Conservation (phyloP, 2,888 invertebrate species). For the Hymenopus coronatus region DNA sequence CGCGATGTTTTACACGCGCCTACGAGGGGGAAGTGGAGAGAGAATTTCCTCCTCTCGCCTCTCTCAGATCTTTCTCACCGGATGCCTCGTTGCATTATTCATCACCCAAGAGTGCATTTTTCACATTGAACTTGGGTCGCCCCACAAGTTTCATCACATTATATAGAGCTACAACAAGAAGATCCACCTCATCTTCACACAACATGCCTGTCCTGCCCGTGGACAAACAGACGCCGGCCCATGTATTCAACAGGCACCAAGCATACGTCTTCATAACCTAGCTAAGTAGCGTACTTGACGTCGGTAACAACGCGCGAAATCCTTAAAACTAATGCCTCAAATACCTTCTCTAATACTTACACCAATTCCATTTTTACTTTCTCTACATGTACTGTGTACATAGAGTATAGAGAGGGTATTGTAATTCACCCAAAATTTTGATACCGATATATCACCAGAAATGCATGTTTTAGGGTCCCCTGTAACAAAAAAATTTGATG, state of each 20-base stretch:
- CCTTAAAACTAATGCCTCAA: no score
- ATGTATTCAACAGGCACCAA: background rate
- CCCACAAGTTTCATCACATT: background rate
- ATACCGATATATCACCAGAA: no score
- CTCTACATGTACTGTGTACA: no score
- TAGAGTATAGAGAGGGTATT: no score
- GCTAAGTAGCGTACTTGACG: no score
- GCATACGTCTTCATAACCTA: no score
- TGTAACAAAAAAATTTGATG: no score
- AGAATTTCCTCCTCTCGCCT: background rate
- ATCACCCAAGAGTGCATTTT: conserved; percentile 39
- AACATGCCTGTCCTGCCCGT: background rate
- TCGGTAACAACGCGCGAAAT: no score
- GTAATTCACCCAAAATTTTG: no score
- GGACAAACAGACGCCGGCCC: background rate
- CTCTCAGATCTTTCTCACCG: background rate
- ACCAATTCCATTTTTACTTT: no score
- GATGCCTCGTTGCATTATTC: conserved; percentile 37
- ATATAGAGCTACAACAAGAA: background rate
- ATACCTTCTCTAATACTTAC: no score
- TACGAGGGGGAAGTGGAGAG: background rate
- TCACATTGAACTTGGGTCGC: conserved; percentile 35
- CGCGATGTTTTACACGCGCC: conserved; percentile 12
- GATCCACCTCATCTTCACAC: background rate
- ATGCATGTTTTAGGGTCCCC: no score